These are phyloP conservation scores for Lamproptera curius DNA, from an alignment of 2,888 invertebrate genomes.

Conservation along the genomic window DNA sequence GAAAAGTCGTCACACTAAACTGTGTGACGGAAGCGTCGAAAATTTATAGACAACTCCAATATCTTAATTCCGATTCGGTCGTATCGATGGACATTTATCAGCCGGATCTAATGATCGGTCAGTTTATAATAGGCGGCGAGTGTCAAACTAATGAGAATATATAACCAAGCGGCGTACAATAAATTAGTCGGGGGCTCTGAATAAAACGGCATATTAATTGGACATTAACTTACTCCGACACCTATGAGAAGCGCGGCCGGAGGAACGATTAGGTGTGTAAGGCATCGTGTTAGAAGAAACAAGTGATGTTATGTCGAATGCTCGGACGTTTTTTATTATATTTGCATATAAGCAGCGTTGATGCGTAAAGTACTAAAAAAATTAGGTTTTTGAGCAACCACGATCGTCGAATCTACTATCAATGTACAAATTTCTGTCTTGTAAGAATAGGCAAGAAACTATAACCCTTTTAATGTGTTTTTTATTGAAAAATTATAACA, in stretches of 20 bases:
- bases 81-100: slow-evolving; percentile 54
- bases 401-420: too few relatives aligned
- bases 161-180: slow-evolving; percentile 59
- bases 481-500: too few relatives aligned
- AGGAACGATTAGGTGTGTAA: slow-evolving; percentile 3
- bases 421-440: too few relatives aligned
- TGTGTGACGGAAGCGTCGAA: slow-evolving; percentile 42
- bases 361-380: too few relatives aligned
- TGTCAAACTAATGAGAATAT: slow-evolving; percentile 76
- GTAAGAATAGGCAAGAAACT: too few relatives aligned
- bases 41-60: slow-evolving; percentile 53
- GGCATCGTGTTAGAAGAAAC: slow-evolving; percentile 5
- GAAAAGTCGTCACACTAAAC: slow-evolving; percentile 7
- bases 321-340: too few relatives aligned
- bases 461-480: too few relatives aligned
- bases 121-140: slow-evolving; percentile 64
- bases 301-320: too few relatives aligned
- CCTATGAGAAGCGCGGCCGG: slow-evolving; percentile 27
- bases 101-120: slow-evolving; percentile 63
- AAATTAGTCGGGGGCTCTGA: slow-evolving; percentile 64
- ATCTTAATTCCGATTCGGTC: slow-evolving; percentile 59
- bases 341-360: too few relatives aligned
- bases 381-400: too few relatives aligned
- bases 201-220: slow-evolving; percentile 73
- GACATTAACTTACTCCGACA: slow-evolving; percentile 68